Evolutionary conservation across 2,888 invertebrate species (phyloP).

Genomic region (Junonia oenone): DNA sequence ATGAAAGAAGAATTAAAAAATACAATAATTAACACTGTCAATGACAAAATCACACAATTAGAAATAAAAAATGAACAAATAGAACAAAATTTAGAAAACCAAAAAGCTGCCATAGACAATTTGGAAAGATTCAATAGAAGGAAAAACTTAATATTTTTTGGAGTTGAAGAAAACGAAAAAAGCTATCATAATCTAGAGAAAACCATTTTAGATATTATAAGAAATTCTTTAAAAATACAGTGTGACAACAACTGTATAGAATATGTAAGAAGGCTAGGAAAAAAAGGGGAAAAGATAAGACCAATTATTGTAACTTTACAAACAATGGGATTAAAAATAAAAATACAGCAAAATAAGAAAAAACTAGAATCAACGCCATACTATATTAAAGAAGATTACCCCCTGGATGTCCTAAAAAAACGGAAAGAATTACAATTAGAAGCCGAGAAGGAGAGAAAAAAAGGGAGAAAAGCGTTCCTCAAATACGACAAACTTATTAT

Average conservation of each 20-base stretch:
- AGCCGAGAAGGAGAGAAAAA: constrained; percentile 14
- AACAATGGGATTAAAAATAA: constrained; percentile 25
- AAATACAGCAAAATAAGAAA: constrained; percentile 25
- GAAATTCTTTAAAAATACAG: constrained; percentile 19
- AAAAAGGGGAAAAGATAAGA: constrained; percentile 24
- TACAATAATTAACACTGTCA: constrained; percentile 5
- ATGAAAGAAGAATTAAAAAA: constrained; percentile 12
- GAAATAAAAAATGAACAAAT: constrained; percentile 4
- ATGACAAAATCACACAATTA: not conserved
- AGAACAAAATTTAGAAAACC: constrained; percentile 12
- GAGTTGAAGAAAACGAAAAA: constrained; percentile 13
- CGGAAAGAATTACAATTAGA: constrained; percentile 24
- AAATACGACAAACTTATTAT: constrained; percentile 24
- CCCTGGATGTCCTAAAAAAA: constrained; percentile 21
- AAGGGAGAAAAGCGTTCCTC: constrained; percentile 19
- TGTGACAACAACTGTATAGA: not conserved
- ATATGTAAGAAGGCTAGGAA: constrained; percentile 26
- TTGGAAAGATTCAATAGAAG: constrained; percentile 5
- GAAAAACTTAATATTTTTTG: constrained; percentile 16
- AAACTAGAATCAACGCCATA: not conserved
- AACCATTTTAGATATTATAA: constrained; percentile 22
- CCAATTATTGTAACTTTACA: constrained; percentile 25
- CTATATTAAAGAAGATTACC: constrained; percentile 26
- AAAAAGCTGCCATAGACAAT: constrained; percentile 1
- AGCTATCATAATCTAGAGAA: constrained; percentile 6